Evolutionary conservation across 2,113 vertebrate genomes (phyloP).

Genomic region (Callipepla californica): DNA sequence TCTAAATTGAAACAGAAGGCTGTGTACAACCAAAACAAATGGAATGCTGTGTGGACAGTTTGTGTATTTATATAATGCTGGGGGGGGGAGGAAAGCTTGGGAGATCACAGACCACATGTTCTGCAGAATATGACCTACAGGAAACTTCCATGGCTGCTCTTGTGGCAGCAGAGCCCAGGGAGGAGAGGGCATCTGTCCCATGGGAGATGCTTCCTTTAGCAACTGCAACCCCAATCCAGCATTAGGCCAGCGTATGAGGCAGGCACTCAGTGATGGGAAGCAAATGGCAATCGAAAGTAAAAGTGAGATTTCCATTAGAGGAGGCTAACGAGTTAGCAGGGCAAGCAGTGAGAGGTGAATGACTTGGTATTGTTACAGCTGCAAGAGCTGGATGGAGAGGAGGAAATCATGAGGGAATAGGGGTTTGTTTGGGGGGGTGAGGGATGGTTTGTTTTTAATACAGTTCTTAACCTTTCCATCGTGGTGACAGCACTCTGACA

Average conservation of each 20-base stretch:
- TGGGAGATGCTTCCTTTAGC: background rate
- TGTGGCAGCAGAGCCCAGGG: background rate
- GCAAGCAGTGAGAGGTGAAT: background rate
- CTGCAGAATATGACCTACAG: background rate
- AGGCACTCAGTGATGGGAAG: background rate
- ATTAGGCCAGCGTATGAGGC: background rate
- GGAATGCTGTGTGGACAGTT: slow-evolving; percentile 22
- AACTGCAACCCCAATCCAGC: background rate
- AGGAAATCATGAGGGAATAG: background rate
- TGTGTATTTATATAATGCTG: slow-evolving; percentile 65
- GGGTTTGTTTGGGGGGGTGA: background rate
- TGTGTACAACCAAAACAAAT: slow-evolving; percentile 61
- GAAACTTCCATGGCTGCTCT: slow-evolving; percentile 35
- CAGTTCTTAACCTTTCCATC: background rate
- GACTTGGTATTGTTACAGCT: background rate
- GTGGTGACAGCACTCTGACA: background rate
- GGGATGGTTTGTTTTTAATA: background rate
- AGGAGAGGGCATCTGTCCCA: background rate
- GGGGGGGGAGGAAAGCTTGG: slow-evolving; percentile 38
- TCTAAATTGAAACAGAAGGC: slow-evolving; percentile 66
- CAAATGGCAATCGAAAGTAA: background rate
- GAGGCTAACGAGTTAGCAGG: background rate
- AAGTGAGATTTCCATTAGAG: background rate
- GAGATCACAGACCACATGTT: slow-evolving; percentile 23
- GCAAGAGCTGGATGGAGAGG: background rate